phyloP scores from a whole-genome alignment of 1,140 invertebrate genomes.

The Streblospio benedicti region DNA sequence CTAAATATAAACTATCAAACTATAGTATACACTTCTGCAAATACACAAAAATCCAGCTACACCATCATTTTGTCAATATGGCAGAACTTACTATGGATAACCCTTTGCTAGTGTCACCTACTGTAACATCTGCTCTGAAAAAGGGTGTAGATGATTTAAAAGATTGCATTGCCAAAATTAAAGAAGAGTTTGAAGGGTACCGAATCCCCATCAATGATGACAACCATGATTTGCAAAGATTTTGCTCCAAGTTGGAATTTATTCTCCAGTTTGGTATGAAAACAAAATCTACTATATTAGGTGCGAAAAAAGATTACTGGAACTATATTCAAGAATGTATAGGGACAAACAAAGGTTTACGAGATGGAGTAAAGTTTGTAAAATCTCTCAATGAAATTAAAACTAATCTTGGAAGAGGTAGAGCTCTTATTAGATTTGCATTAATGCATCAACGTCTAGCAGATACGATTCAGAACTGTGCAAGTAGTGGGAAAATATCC shows the following conservation, averaged over 20 bases:
- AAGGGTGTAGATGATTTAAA: too few relatives aligned
- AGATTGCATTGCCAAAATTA: constrained; percentile 7
- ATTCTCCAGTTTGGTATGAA: constrained; percentile 7
- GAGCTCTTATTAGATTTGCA: constrained; percentile 48
- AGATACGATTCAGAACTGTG: constrained; percentile 47
- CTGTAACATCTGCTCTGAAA: too few relatives aligned
- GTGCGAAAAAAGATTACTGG: neutral
- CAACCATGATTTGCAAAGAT: neutral
- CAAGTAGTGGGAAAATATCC: constrained; percentile 34
- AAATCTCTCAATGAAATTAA: constrained; percentile 22
- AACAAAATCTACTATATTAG: neutral
- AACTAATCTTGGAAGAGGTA: constrained; percentile 43
- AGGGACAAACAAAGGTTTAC: neutral
- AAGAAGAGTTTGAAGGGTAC: neutral
- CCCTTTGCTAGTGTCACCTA: too few relatives aligned
- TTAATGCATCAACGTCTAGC: constrained; percentile 47
- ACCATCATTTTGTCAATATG: too few relatives aligned
- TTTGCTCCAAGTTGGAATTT: constrained; percentile 5
- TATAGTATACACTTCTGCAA: too few relatives aligned
- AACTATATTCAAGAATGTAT: neutral
- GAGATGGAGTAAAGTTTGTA: constrained; percentile 3
- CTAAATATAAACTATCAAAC: too few relatives aligned
- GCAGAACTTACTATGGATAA: too few relatives aligned
- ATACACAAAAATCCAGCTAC: too few relatives aligned
- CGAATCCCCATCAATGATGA: neutral